phyloP scores from a whole-genome alignment of 2,113 vertebrate genomes.

The Ondatra zibethicus region DNA sequence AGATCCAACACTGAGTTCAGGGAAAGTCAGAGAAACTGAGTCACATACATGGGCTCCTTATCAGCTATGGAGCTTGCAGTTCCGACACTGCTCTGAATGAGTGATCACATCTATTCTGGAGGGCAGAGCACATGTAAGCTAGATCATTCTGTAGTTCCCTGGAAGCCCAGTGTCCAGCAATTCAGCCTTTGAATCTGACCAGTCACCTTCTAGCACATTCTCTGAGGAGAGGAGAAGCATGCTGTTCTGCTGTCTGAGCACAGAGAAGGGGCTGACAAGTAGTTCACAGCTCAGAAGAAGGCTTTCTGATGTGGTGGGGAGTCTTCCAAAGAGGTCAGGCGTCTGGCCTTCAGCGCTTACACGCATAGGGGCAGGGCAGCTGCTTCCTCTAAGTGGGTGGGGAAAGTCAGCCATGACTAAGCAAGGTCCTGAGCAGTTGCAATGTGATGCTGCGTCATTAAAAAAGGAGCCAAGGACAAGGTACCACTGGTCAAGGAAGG shows the following conservation, averaged over 20 bases:
- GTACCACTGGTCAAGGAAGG: neutral
- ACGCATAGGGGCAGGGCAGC: neutral
- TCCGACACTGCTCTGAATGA: neutral
- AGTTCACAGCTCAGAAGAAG: neutral
- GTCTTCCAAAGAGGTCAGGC: constrained; percentile 8
- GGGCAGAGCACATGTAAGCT: neutral
- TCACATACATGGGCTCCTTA: neutral
- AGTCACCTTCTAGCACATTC: neutral
- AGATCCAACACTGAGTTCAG: neutral
- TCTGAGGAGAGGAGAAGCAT: neutral
- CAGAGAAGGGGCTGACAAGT: neutral
- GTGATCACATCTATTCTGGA: neutral
- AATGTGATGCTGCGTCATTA: neutral
- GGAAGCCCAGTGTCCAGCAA: neutral
- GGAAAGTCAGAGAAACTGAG: neutral
- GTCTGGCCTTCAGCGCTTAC: neutral
- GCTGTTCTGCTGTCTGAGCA: neutral
- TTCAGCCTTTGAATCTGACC: neutral
- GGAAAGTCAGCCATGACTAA: constrained; percentile 1
- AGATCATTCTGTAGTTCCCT: neutral
- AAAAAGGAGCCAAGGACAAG: neutral
- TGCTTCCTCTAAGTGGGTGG: constrained; percentile 34
- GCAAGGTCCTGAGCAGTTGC: neutral
- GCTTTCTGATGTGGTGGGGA: neutral
- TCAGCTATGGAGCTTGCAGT: neutral